Base-by-base conservation (phyloP, 1,140 invertebrate genomes). In the Drosophila pectinifera region DNA sequence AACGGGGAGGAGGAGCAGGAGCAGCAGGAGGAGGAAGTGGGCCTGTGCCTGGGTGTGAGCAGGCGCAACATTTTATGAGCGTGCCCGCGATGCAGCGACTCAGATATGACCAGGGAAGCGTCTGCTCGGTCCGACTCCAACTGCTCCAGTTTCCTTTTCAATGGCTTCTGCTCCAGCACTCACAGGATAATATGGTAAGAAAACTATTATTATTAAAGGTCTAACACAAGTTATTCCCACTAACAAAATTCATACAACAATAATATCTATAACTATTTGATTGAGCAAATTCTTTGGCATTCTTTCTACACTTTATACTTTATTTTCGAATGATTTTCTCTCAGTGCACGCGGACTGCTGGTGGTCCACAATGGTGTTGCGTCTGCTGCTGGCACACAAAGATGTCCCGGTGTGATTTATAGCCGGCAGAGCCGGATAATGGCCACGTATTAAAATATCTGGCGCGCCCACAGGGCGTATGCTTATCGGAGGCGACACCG, bases 371-470 rank as follows among this genome's bases (percentile, higher is more conserved):
- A 73, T 61, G 65, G 68, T 80, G 76, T 85, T 88, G 72, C 76
- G 76, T 73, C 79, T 88, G 83, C 72, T 73, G 78, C 51, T 77
- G 74, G 80, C 78, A 86, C 79, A 86, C 79, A 86, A 88, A 88
- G 83, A 88, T 88, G 84, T 88, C 84, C 84, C 62, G 83, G 84
- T 88, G 79, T 88, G 83, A 88, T 88, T 88, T 88, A 88, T 88
- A 67, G 84, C 79, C 84, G 54, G 70, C 84, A 74, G 75, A 79
- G 84, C 83, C 43, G 38, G 83, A 88, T 88, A 88, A 88, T 88
- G 79, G 83, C 83, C 84, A 88, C 83, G 83, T 88, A 88, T 88
- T 88, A 88, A 88, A 89, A 88, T 88, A 88, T 89, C 73, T 88
- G 84, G 84, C 79, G 75, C 79, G 76, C 84, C 84, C 73, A 75